Evolutionary conservation across 2,113 vertebrate species (phyloP), one percentile per base, ranked within the genome.

Genomic region (Mormyrus lacerda): DNA sequence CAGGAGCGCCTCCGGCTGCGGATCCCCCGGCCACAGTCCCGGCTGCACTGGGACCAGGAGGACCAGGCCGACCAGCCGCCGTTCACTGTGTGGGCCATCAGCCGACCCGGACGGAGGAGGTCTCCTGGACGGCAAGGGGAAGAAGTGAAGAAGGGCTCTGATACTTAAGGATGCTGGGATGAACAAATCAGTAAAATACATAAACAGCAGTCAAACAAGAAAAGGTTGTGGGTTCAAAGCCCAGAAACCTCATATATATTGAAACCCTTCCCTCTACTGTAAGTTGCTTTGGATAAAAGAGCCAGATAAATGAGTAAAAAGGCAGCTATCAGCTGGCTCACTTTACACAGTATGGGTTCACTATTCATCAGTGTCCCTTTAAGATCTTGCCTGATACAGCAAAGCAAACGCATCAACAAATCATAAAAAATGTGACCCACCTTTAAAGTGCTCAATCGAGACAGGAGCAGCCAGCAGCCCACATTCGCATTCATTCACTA

Each of bases 31-130:
- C 97, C 98, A 91, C 98, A 99, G 94, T 99, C 98, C 5, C 98
- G 96, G 89, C 97, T 99, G 93, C 98, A 99, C 93, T 99, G 98
- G 0, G 97, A 97, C 98, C 98, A 99, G 0, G 97, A 95, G 0
- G 96, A 95, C 98, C 98, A 99, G 39, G 96, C 93, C 0, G 98
- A 97, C 98, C 98, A 99, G 31, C 96, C 98, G 0, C 98, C 98
- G 0, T 98, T 98, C 87, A 98, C 94, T 0, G 97, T 96, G 91
- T 98, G 97, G 48, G 97, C 96, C 0, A 97, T 96, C 87, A 97
- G 96, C 45, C 96, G 95, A 9, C 98, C 98, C 0, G 98, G 95
- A 1, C 96, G 96, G 90, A 99, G 95, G 90, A 98, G 96, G 91
- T 98, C 97, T 0, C 97, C 98, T 91, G 94, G 94, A 45, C 94